Conservation (phyloP, 2,888 invertebrate species). For the Maniola hyperantus region DNA sequence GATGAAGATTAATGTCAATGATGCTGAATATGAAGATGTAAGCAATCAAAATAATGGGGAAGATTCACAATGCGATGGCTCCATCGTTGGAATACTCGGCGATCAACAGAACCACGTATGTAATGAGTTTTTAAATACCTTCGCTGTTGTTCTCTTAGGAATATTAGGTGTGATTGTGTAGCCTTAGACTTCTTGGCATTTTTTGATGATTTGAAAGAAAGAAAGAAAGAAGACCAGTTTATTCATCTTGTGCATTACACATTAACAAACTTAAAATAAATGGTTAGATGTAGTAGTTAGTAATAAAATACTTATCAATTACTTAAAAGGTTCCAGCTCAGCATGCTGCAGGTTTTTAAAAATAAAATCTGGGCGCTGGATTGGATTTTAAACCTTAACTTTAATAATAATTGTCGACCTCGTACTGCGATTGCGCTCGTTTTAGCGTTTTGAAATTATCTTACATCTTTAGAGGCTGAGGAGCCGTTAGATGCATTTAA, state of each 20-base stretch:
- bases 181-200: background rate
- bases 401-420: background rate
- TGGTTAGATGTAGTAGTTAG: too few relatives aligned
- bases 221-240: too few relatives aligned
- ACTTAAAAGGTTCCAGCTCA: too few relatives aligned
- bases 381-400: background rate
- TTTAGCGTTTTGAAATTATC: background rate
- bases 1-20: constrained; percentile 50
- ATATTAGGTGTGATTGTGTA: background rate
- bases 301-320: too few relatives aligned
- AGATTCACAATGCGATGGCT: constrained; percentile 71
- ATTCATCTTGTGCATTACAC: too few relatives aligned
- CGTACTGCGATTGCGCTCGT: background rate
- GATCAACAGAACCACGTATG: constrained; percentile 80
- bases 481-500: background rate
- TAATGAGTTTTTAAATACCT: constrained; percentile 43
- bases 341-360: too few relatives aligned
- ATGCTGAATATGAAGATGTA: constrained; percentile 29
- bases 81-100: constrained; percentile 79
- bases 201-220: background rate
- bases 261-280: too few relatives aligned
- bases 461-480: background rate
- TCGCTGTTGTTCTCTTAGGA: constrained; percentile 19
- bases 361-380: too few relatives aligned
- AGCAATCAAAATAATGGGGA: constrained; percentile 38